A percentile compares a stretch with the other conserved stretches of the same genome.
These are phyloP conservation scores for Chrysolina oricalcia DNA, from an alignment of 2,888 invertebrate genomes.

Conservation along the genomic window DNA sequence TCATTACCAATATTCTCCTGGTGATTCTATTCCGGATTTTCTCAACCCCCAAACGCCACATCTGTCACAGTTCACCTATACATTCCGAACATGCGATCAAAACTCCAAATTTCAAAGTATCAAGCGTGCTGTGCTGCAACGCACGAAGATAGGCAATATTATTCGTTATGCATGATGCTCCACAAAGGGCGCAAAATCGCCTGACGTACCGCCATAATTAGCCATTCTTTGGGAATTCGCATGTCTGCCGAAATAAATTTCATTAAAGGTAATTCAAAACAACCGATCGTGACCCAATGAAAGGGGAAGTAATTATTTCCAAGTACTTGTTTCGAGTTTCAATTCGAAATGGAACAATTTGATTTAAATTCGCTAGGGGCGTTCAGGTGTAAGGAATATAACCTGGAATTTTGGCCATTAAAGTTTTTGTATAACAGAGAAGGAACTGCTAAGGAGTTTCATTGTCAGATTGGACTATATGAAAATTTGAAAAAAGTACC, in stretches of 20 bases:
- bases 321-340: slow-evolving; percentile 50
- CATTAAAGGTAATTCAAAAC: slow-evolving; percentile 49
- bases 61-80: not conserved
- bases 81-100: not conserved
- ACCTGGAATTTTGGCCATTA: not conserved
- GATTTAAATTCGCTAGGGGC: slow-evolving; percentile 31
- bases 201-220: slow-evolving; percentile 21
- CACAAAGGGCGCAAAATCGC: slow-evolving; percentile 13
- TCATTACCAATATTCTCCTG: not conserved
- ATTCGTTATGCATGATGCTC: slow-evolving; percentile 24
- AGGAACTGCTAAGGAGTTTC: too few relatives aligned
- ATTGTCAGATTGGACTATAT: too few relatives aligned
- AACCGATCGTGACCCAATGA: slow-evolving; percentile 44
- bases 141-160: not conserved
- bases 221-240: slow-evolving; percentile 34
- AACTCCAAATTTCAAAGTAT: not conserved
- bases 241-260: slow-evolving; percentile 46
- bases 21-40: not conserved
- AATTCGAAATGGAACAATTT: slow-evolving; percentile 36
- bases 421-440: too few relatives aligned
- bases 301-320: slow-evolving; percentile 43
- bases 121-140: not conserved
- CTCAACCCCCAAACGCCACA: not conserved
- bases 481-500: too few relatives aligned
- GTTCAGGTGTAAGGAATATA: not conserved